Evolutionary conservation across 2,888 invertebrate genomes (phyloP).

Genomic region (Scaptomyza cyrtandrae): DNA sequence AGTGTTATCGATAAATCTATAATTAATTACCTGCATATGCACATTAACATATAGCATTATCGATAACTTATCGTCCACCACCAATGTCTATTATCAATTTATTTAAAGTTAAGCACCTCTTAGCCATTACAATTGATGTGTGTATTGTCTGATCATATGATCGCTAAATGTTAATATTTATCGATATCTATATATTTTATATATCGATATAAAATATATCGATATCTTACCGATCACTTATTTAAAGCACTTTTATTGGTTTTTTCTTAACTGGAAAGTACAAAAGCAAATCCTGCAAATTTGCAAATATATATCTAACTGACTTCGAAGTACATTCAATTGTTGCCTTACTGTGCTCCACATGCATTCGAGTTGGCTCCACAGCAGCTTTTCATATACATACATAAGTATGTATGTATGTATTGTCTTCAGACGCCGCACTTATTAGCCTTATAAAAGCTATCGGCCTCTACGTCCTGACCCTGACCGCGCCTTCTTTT

Average conservation of each 20-base stretch:
- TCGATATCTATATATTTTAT: not conserved
- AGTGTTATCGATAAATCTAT: not conserved
- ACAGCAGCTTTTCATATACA: not conserved
- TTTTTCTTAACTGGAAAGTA: too few relatives aligned
- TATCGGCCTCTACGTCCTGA: slow-evolving; percentile 7
- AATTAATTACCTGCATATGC: too few relatives aligned
- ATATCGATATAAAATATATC: too few relatives aligned
- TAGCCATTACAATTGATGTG: too few relatives aligned
- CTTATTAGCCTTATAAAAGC: slow-evolving; percentile 61
- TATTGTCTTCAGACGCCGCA: slow-evolving; percentile 3
- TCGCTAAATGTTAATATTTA: too few relatives aligned
- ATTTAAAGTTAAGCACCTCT: too few relatives aligned
- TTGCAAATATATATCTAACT: too few relatives aligned
- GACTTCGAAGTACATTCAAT: not conserved
- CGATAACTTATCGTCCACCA: too few relatives aligned
- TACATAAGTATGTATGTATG: not conserved
- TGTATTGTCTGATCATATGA: too few relatives aligned
- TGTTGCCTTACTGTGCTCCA: slow-evolving; percentile 10
- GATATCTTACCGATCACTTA: not conserved
- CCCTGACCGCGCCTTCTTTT: slow-evolving; percentile 20
- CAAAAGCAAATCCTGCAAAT: too few relatives aligned
- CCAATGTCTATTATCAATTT: too few relatives aligned
- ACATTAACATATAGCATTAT: too few relatives aligned
- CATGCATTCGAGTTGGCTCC: not conserved
- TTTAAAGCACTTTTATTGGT: not conserved